Evolutionary conservation across 64 coral and sea anemone species (phyloP).

Genomic region (Montipora sp.): DNA sequence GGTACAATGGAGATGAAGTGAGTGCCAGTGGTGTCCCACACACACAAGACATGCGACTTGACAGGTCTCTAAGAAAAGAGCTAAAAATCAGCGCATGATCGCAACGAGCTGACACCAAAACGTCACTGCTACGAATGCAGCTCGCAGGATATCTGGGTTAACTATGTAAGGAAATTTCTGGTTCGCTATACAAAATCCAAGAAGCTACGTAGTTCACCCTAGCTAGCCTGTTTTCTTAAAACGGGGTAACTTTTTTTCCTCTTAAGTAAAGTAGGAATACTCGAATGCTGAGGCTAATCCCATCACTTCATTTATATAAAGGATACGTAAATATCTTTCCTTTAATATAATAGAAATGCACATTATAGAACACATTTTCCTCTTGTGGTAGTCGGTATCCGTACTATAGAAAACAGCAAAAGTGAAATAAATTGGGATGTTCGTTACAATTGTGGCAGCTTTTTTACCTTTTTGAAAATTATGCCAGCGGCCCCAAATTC

Average conservation of each 20-base stretch:
- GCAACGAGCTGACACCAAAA: slow-evolving; percentile 71
- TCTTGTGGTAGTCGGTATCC: slow-evolving; percentile 81
- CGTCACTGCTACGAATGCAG: slow-evolving; percentile 72
- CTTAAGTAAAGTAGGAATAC: no score
- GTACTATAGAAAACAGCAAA: slow-evolving; percentile 56
- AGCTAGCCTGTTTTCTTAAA: not conserved
- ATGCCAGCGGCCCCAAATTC: no score
- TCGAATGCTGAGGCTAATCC: no score
- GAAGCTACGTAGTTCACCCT: not conserved
- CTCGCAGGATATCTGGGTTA: slow-evolving; percentile 76
- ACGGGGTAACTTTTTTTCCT: no score
- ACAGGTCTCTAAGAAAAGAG: slow-evolving; percentile 74
- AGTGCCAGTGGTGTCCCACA: slow-evolving; percentile 66
- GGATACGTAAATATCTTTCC: slow-evolving; percentile 84
- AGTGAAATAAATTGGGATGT: not conserved
- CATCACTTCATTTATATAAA: not conserved
- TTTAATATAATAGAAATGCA: slow-evolving; percentile 65
- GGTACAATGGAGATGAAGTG: slow-evolving; percentile 72
- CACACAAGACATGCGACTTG: slow-evolving; percentile 58
- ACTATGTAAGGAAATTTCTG: slow-evolving; percentile 4
- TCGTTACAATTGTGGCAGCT: no score
- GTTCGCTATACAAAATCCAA: not conserved
- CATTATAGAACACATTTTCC: slow-evolving; percentile 80
- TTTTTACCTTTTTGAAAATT: no score
- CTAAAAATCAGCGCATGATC: slow-evolving; percentile 78